Base-by-base conservation (phyloP, 2,113 vertebrate genomes). In the Protobothrops mucrosquamatus region DNA sequence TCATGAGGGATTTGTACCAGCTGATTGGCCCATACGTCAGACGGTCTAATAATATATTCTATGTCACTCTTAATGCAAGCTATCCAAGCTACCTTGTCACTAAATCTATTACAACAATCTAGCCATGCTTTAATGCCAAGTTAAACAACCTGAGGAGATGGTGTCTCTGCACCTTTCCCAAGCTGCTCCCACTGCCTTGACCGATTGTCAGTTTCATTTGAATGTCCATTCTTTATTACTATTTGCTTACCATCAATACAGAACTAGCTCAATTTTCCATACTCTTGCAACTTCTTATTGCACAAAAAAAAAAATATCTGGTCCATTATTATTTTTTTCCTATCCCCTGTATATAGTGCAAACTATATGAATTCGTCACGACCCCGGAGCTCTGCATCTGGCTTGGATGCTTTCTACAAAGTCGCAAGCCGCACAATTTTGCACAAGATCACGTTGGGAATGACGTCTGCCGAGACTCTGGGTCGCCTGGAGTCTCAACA, bases 11-110 rank as follows among this genome's bases (percentile, higher is more conserved):
- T 86, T 90, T 95, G 94, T 94, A 96, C 94, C 95, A 93, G 97
- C 96, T 95, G 94, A 94, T 96, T 97, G 97, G 96, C 95, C 92
- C 97, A 92, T 96, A 97, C 92, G 97, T 97, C 93, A 97, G 96
- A 88, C 91, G 95, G 92, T 96, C 97, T 96, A 96, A 97, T 93
- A 94, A 97, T 96, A 97, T 95, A 96, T 95, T 95, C 94, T 97
- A 97, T 95, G 96, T 94, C 96, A 94, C 94, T 97, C 94, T 97
- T 97, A 98, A 98, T 97, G 97, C 95, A 98, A 97, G 96, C 97
- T 98, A 98, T 94, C 96, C 96, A 97, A 98, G 94, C 97, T 97
- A 98, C 94, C 93, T 95, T 92, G 93, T 97, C 94, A 97, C 96
- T 97, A 97, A 93, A 88, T 96, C 96, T 94, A 92, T 95, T 97